Percentiles rank a stretch among this genome's conserved stretches.
These are phyloP conservation scores for Pararge aegeria DNA, from an alignment of 1,140 invertebrate genomes.

Conservation along the genomic window DNA sequence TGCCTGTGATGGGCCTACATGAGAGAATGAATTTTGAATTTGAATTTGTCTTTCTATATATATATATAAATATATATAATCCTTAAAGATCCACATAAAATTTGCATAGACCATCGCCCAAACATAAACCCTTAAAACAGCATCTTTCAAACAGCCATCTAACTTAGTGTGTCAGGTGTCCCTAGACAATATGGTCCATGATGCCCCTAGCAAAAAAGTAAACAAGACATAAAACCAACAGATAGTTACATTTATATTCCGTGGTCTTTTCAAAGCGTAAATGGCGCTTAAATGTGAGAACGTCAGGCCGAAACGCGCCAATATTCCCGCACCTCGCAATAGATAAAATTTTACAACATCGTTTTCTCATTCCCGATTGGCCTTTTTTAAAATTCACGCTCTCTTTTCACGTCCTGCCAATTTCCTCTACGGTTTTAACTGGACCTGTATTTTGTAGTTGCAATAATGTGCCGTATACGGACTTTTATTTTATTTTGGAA, in stretches of 20 bases:
- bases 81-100: no score
- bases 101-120: no score
- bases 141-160: no score
- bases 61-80: no score
- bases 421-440: conserved; percentile 27
- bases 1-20: no score
- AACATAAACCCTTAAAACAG: no score
- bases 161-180: no score
- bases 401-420: conserved; percentile 27
- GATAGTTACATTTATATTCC: conserved; percentile 12
- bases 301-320: conserved; percentile 6
- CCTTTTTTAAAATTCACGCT: conserved; percentile 28
- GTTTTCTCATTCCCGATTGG: conserved; percentile 32
- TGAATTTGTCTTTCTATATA: no score
- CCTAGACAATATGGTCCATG: no score
- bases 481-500: no score
- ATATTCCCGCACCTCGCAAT: conserved; percentile 20
- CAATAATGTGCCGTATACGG: not conserved
- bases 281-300: conserved; percentile 6
- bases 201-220: not conserved
- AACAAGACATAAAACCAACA: not conserved
- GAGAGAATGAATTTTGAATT: no score
- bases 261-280: not conserved
- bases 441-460: conserved; percentile 21
- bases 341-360: conserved; percentile 35